Percentiles rank a stretch among this genome's conserved stretches.
Conservation (phyloP, 1,140 invertebrate species). For the Hyphantria cunea region DNA sequence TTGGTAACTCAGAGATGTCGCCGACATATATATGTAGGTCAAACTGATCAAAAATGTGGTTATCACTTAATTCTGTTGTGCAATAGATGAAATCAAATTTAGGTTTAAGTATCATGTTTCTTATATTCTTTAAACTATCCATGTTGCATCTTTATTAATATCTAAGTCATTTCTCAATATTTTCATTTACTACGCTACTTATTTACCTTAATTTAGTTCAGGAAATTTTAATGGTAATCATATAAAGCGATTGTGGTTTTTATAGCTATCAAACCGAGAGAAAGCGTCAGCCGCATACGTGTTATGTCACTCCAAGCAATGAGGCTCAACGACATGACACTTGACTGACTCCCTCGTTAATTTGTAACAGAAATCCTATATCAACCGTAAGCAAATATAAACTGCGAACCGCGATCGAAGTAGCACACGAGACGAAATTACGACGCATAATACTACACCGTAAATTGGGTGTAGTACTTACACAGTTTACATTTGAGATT, state of each 20-base stretch:
- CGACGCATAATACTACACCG: conserved; percentile 32
- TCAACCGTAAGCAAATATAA: conserved; percentile 25
- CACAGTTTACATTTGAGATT: conserved; percentile 59
- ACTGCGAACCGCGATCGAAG: conserved; percentile 14
- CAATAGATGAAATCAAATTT: no score
- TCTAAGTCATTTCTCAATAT: no score
- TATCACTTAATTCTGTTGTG: no score
- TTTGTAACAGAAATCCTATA: conserved; percentile 61
- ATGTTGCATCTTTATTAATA: no score
- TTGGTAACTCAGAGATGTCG: no score
- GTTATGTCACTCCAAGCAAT: conserved; percentile 49
- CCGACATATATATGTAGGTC: no score
- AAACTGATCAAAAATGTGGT: no score
- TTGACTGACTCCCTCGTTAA: conserved; percentile 72
- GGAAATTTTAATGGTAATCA: no score
- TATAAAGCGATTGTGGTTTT: conserved; percentile 32
- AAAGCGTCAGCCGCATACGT: conserved; percentile 47
- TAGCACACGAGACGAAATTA: conserved; percentile 31
- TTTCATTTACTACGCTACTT: no score
- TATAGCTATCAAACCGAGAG: conserved; percentile 37
- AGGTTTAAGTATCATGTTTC: no score
- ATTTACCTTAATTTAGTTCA: no score
- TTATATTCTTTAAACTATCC: no score
- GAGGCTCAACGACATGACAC: conserved; percentile 52
- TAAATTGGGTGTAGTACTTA: conserved; percentile 43